Evolutionary conservation across 2,888 invertebrate genomes (phyloP).

Genomic region (Thecophora atra): DNA sequence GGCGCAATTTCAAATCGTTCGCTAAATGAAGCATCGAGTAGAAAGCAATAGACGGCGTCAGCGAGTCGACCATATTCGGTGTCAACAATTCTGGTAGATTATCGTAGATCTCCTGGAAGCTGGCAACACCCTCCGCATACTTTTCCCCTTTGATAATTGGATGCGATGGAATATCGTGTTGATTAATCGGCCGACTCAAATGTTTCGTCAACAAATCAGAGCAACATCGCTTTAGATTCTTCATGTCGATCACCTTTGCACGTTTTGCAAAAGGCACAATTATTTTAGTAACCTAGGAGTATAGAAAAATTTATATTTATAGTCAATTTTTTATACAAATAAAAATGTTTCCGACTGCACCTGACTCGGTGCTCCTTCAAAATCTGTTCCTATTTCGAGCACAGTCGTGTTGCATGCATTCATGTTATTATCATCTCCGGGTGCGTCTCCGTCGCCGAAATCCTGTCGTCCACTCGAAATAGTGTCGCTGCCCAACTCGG

Average conservation of each 20-base stretch:
- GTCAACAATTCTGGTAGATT: constrained; percentile 70
- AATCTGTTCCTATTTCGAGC: constrained; percentile 68
- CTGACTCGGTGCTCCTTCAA: constrained; percentile 74
- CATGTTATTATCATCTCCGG: constrained; percentile 47
- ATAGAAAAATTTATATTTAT: neutral
- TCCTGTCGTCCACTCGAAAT: constrained; percentile 64
- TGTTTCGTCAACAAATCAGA: constrained; percentile 71
- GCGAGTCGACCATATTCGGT: constrained; percentile 74
- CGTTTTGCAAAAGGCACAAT: constrained; percentile 82
- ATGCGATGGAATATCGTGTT: constrained; percentile 49
- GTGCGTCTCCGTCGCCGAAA: constrained; percentile 47
- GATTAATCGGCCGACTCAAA: constrained; percentile 44
- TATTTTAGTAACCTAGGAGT: constrained; percentile 68
- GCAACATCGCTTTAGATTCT: constrained; percentile 79
- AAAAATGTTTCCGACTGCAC: constrained; percentile 42
- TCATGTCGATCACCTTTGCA: constrained; percentile 89
- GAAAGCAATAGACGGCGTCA: constrained; percentile 82
- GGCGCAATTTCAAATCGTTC: constrained; percentile 77
- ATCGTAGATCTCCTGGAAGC: constrained; percentile 70
- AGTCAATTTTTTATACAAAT: neutral
- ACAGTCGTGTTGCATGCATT: constrained; percentile 55
- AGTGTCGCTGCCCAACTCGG: constrained; percentile 1
- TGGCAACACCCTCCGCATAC: constrained; percentile 66
- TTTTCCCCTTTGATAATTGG: constrained; percentile 51
- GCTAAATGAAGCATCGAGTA: constrained; percentile 84